Percentiles rank a stretch among this genome's conserved stretches.
These are phyloP conservation scores for Liparis tanakae DNA, from an alignment of 2,797 vertebrate genomes.

Conservation along the genomic window DNA sequence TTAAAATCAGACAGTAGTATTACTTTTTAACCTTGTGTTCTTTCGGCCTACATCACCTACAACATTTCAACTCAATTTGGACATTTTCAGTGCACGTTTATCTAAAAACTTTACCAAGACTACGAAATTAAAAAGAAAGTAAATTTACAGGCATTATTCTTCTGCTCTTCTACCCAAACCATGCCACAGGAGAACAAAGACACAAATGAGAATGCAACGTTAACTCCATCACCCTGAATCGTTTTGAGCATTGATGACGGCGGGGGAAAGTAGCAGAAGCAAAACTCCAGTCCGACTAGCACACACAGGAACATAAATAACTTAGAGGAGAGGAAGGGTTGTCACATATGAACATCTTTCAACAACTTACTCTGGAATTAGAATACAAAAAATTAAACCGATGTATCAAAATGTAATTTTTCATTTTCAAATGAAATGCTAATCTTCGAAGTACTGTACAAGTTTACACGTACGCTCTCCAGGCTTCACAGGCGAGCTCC, in stretches of 20 bases:
- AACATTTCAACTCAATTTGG: constrained; percentile 93
- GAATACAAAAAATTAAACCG: constrained; percentile 86
- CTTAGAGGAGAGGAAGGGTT: constrained; percentile 74
- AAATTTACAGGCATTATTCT: constrained; percentile 85
- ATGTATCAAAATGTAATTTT: constrained; percentile 97
- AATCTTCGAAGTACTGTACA: constrained; percentile 95
- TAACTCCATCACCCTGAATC: constrained; percentile 88
- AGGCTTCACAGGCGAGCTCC: constrained; percentile 50
- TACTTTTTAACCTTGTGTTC: constrained; percentile 89
- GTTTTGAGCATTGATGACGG: constrained; percentile 88
- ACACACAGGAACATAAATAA: constrained; percentile 82
- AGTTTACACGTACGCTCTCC: constrained; percentile 92
- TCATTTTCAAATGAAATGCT: constrained; percentile 85
- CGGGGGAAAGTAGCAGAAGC: constrained; percentile 86
- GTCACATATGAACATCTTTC: constrained; percentile 78
- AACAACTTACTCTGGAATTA: constrained; percentile 83
- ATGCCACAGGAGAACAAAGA: constrained; percentile 94
- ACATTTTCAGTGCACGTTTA: constrained; percentile 97
- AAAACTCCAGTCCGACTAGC: constrained; percentile 89
- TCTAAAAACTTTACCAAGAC: constrained; percentile 94
- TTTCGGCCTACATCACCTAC: constrained; percentile 89
- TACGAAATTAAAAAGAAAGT: constrained; percentile 88
- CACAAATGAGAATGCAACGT: constrained; percentile 80
- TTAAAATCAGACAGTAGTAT: constrained; percentile 98
- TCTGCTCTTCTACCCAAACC: constrained; percentile 85